Evolutionary conservation across 2,888 invertebrate genomes (phyloP).

Genomic region (Rhogogaster chlorosoma): DNA sequence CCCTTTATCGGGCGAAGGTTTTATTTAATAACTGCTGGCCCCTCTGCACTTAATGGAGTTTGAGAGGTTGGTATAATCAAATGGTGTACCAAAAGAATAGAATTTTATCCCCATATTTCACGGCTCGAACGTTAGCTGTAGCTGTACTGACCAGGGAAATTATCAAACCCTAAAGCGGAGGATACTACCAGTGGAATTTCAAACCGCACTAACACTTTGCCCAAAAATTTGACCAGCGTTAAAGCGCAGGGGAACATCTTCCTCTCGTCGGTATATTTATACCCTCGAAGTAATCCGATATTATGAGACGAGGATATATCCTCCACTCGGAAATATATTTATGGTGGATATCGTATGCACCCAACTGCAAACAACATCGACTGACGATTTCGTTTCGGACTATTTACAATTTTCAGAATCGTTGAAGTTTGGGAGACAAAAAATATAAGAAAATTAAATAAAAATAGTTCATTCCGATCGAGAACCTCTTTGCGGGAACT

Average conservation of each 20-base stretch:
- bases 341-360: not conserved
- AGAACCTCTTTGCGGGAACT: too few relatives aligned
- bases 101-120: conserved; percentile 46
- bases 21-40: conserved; percentile 45
- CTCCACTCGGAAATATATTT: not conserved
- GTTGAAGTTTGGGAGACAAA: too few relatives aligned
- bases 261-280: not conserved
- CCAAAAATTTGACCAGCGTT: not conserved
- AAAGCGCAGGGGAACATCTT: not conserved
- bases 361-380: not conserved
- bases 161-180: conserved; percentile 14
- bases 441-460: too few relatives aligned
- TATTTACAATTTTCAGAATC: too few relatives aligned
- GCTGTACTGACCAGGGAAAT: conserved; percentile 18
- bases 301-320: not conserved
- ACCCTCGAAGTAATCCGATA: not conserved
- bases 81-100: conserved; percentile 44
- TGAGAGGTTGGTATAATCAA: conserved; percentile 47
- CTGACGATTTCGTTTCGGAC: not conserved
- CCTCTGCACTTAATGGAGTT: conserved; percentile 38
- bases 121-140: conserved; percentile 39
- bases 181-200: not conserved
- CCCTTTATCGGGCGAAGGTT: conserved; percentile 47
- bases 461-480: too few relatives aligned
- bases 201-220: not conserved